Percentiles rank a stretch among this genome's conserved stretches.
Evolutionary conservation across 2,797 vertebrate genomes (phyloP).

Genomic region (Sparus aurata): DNA sequence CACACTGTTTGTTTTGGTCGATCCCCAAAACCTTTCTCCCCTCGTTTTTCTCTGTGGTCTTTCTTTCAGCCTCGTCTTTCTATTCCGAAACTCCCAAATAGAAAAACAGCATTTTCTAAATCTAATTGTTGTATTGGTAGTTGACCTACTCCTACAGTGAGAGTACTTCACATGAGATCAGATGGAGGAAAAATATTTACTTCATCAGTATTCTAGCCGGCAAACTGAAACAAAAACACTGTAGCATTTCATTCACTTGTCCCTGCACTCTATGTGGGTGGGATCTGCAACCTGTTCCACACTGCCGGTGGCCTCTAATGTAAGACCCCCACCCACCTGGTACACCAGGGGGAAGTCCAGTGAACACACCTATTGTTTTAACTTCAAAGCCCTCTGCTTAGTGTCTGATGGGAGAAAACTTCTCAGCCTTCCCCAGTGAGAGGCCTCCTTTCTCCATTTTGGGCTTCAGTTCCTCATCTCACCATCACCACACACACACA

Average conservation of each 20-base stretch:
- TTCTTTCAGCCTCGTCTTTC: slow-evolving; percentile 33
- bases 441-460: slow-evolving; percentile 62
- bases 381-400: slow-evolving; percentile 63
- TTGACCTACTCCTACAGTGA: slow-evolving; percentile 53
- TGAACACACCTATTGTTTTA: slow-evolving; percentile 68
- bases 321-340: slow-evolving; percentile 69
- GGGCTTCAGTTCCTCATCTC: slow-evolving; percentile 23
- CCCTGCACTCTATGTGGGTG: slow-evolving; percentile 64
- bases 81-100: slow-evolving; percentile 38
- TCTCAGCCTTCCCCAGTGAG: slow-evolving; percentile 51
- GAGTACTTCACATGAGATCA: slow-evolving; percentile 57
- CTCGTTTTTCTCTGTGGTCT: slow-evolving; percentile 48
- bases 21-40: slow-evolving; percentile 66
- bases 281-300: slow-evolving; percentile 65
- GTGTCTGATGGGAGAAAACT: slow-evolving; percentile 55
- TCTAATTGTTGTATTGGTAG: slow-evolving; percentile 35
- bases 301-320: slow-evolving; percentile 49
- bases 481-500: slow-evolving; percentile 1
- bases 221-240: slow-evolving; percentile 40
- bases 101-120: slow-evolving; percentile 50
- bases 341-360: slow-evolving; percentile 37
- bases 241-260: slow-evolving; percentile 57
- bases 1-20: slow-evolving; percentile 75
- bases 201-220: slow-evolving; percentile 66
- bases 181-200: slow-evolving; percentile 54